A percentile compares a stretch with the other conserved stretches of the same genome.
phyloP scores from a whole-genome alignment of 2,113 vertebrate genomes.

The Crotalus tigris region DNA sequence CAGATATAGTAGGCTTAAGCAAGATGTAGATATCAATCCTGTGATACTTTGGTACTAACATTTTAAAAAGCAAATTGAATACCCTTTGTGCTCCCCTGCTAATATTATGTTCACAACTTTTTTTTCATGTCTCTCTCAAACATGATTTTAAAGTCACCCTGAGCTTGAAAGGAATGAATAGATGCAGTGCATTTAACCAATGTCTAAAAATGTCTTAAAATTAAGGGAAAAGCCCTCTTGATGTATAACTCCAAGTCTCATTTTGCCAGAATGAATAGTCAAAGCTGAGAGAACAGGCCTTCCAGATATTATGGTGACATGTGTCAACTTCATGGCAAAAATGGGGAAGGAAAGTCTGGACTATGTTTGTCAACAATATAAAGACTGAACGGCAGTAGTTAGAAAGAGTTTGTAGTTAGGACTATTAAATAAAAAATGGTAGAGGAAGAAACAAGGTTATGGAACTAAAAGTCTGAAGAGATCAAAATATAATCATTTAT shows the following conservation, averaged over 20 bases:
- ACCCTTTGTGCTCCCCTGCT: background rate
- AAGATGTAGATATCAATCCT: background rate
- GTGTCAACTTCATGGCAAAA: background rate
- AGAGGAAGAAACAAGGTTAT: background rate
- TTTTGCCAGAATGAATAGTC: background rate
- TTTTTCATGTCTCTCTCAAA: rapidly evolving
- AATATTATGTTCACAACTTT: background rate
- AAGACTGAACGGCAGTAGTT: background rate
- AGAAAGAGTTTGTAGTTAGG: background rate
- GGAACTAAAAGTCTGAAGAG: background rate
- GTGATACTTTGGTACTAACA: background rate
- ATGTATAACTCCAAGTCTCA: background rate
- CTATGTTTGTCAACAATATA: background rate
- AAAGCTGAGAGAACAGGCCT: background rate
- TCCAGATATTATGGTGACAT: background rate
- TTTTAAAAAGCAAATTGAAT: background rate
- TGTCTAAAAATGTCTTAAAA: background rate
- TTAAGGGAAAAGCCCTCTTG: background rate
- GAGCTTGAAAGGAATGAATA: background rate
- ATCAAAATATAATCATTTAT: no score
- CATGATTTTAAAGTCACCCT: background rate
- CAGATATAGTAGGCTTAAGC: background rate
- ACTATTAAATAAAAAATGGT: background rate
- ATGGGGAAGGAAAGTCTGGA: background rate
- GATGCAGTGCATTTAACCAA: background rate